Base-by-base conservation (phyloP, 2,797 vertebrate species). In the Mormyrus proboscirostris region DNA sequence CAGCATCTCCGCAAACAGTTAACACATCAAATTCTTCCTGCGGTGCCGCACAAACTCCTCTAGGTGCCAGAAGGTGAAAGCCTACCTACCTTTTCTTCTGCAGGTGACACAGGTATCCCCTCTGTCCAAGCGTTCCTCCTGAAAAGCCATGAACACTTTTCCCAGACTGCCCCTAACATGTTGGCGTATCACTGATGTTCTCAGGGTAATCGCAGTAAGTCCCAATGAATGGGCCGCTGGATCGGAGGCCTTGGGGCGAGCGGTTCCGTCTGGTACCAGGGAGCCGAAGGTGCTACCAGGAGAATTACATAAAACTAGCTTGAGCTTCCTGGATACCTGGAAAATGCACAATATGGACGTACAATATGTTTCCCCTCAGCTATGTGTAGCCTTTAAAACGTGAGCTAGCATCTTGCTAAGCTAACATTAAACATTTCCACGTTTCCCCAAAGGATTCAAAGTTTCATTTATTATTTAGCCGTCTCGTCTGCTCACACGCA, bases 231-330 rank as follows among this genome's bases (percentile, higher is more conserved):
- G 89, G 89, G 65, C 79, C 79, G 22, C 50, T 59, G 89, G 53
- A 41, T 41, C 76, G 51, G 38, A 19, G 89, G 90, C 89, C 91
- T 91, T 91, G 79, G 86, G 44, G 50, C 86, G 86, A 91, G 91
- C 86, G 89, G 90, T 91, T 92, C 91, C 90, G 57, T 88, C 92
- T 59, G 47, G 92, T 93, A 93, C 92, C 93, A 93, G 92, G 92
- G 90, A 91, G 91, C 89, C 90, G 89, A 55, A 91, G 90, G 92
- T 89, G 1, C 90, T 92, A 92, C 91, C 91, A 91, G 89, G 79
- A 87, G 88, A 89, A 88, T 93, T 92, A 92, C 50, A 91, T 90
- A 91, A 91, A 92, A 89, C 87, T 85, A 88, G 86, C 83, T 59
- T 89, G 89, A 92, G 91, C 91, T 82, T 90, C 86, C 51, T 89